Evolutionary conservation across 2,888 invertebrate species (phyloP).

Genomic region (Merodon equestris): DNA sequence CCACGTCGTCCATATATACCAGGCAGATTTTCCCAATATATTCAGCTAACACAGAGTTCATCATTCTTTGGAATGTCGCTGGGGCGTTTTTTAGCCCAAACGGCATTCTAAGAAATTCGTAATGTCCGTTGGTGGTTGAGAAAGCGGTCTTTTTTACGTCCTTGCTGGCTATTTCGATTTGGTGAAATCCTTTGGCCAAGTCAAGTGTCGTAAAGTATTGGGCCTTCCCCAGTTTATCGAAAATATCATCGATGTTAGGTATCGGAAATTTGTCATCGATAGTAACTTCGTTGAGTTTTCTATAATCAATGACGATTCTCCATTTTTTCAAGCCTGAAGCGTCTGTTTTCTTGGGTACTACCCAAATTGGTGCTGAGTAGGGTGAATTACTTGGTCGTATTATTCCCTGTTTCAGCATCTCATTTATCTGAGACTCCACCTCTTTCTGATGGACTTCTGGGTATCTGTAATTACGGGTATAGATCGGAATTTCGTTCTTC

Average conservation of each 20-base stretch:
- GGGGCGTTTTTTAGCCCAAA: constrained; percentile 1
- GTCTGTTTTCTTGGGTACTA: constrained; percentile 61
- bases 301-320: constrained; percentile 63
- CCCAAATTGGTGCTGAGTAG: constrained; percentile 63
- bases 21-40: neutral
- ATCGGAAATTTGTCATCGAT: constrained; percentile 63
- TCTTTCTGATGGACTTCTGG: constrained; percentile 41
- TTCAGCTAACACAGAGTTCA: neutral
- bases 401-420: constrained; percentile 35
- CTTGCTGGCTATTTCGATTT: constrained; percentile 44
- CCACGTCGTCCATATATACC: neutral
- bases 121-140: constrained; percentile 44
- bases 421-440: constrained; percentile 29
- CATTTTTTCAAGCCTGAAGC: constrained; percentile 62
- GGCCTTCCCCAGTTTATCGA: constrained; percentile 59
- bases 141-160: constrained; percentile 63
- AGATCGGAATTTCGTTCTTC: constrained; percentile 31
- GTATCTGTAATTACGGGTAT: constrained; percentile 41
- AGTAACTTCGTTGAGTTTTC: constrained; percentile 57
- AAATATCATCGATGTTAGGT: constrained; percentile 54
- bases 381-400: constrained; percentile 51
- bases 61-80: neutral
- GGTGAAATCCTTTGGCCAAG: constrained; percentile 60
- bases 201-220: constrained; percentile 60
- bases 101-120: constrained; percentile 14